phyloP scores from a whole-genome alignment of 2,113 vertebrate species.

The Anguilla japonica region DNA sequence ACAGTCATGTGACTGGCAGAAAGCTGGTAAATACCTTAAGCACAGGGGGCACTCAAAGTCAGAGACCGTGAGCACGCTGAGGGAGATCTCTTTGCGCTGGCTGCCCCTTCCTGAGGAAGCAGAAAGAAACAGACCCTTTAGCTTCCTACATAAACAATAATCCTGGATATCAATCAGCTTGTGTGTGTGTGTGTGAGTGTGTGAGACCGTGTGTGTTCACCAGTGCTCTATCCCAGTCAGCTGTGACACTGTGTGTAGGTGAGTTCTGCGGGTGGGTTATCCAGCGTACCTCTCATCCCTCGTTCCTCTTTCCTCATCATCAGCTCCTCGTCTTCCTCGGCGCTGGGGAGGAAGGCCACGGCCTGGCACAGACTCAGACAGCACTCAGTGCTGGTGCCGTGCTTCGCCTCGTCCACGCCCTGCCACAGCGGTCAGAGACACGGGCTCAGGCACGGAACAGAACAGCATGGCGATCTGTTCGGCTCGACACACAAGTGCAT shows the following conservation, averaged over 20 bases:
- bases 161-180: background rate
- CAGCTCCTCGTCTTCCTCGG: conserved; percentile 68
- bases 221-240: too few species aligned
- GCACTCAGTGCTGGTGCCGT: conserved; percentile 61
- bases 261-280: too few species aligned
- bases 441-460: background rate
- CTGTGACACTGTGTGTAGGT: too few species aligned
- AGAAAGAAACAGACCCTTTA: background rate
- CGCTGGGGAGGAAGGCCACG: conserved; percentile 66
- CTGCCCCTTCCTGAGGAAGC: conserved; percentile 43
- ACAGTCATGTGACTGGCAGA: background rate
- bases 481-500: background rate
- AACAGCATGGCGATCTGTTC: background rate
- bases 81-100: conserved; percentile 41
- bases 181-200: too few species aligned
- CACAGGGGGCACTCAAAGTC: conserved; percentile 90
- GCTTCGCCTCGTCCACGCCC: conserved; percentile 47
- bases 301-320: conserved; percentile 63
- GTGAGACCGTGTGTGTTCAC: too few species aligned
- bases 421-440: background rate
- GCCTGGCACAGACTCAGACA: conserved; percentile 72
- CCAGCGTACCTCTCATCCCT: conserved; percentile 45
- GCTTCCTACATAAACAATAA: background rate
- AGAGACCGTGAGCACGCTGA: conserved; percentile 68
- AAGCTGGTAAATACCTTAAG: conserved; percentile 70